Evolutionary conservation across 2,113 vertebrate species (phyloP).

Genomic region (Anseranas semipalmata): DNA sequence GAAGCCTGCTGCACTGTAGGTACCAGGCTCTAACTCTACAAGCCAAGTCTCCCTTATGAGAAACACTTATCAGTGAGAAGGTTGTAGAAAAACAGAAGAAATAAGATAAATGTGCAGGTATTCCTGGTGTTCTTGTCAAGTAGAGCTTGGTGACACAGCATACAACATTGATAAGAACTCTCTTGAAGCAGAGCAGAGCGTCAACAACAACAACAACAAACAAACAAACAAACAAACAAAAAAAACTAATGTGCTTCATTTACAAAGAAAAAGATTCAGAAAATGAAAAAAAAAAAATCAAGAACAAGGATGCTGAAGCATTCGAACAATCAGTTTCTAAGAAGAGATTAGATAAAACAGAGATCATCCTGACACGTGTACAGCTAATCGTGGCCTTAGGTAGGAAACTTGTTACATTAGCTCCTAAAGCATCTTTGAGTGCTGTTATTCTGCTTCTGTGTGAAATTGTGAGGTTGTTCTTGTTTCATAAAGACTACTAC

Average conservation of each 20-base stretch:
- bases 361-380: not conserved
- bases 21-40: not conserved
- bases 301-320: not conserved
- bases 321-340: not conserved
- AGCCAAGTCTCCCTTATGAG: not conserved
- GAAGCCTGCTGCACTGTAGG: not conserved
- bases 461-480: not conserved
- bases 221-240: too few species aligned
- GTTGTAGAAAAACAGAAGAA: rapidly evolving
- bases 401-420: not conserved
- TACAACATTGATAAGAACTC: not conserved
- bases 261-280: not conserved
- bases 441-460: not conserved
- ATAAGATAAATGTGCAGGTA: not conserved
- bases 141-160: not conserved
- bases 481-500: not conserved
- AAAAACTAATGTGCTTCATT: not conserved
- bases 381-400: not conserved
- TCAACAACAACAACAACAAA: too few species aligned
- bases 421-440: not conserved
- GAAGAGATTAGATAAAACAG: not conserved
- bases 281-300: not conserved
- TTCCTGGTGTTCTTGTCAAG: not conserved
- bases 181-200: not conserved
- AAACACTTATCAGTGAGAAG: not conserved